A percentile compares a stretch with the other conserved stretches of the same genome.
phyloP scores from a whole-genome alignment of 2,797 vertebrate genomes.

The Phalloptychus januarius region DNA sequence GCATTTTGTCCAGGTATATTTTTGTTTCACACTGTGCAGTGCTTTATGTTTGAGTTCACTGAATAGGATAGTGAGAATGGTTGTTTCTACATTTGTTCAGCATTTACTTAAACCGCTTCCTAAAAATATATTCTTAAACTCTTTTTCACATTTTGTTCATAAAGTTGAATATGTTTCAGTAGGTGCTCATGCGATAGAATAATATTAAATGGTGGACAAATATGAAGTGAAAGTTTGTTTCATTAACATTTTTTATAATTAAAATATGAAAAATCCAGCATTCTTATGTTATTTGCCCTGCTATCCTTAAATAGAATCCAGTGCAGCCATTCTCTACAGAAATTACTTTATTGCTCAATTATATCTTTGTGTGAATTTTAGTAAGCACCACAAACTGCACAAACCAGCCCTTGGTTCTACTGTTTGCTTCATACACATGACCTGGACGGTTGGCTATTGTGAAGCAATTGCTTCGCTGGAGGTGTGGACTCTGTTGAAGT shows the following conservation, averaged over 20 bases:
- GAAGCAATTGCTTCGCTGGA: too few species aligned
- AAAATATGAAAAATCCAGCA: not conserved
- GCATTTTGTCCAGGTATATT: not conserved
- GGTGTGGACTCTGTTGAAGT: too few species aligned
- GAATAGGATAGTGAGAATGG: not conserved
- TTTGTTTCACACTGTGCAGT: not conserved
- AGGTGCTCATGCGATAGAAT: not conserved
- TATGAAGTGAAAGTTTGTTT: too few species aligned
- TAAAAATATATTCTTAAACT: not conserved
- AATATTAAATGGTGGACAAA: too few species aligned
- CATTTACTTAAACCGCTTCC: not conserved
- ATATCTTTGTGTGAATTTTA: not conserved
- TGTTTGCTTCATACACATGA: too few species aligned
- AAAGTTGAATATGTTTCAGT: not conserved
- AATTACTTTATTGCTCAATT: not conserved
- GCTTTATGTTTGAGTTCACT: conserved; percentile 5
- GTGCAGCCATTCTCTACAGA: not conserved
- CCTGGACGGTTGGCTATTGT: too few species aligned
- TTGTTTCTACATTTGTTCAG: not conserved
- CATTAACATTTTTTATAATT: not conserved
- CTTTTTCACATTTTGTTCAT: not conserved
- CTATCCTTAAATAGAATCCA: not conserved
- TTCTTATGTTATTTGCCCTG: not conserved
- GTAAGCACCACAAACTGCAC: not conserved
- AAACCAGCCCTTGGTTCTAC: too few species aligned